Percentiles rank a stretch among this genome's conserved stretches.
Evolutionary conservation across 2,888 invertebrate species (phyloP).

Genomic region (Hololepta plana): DNA sequence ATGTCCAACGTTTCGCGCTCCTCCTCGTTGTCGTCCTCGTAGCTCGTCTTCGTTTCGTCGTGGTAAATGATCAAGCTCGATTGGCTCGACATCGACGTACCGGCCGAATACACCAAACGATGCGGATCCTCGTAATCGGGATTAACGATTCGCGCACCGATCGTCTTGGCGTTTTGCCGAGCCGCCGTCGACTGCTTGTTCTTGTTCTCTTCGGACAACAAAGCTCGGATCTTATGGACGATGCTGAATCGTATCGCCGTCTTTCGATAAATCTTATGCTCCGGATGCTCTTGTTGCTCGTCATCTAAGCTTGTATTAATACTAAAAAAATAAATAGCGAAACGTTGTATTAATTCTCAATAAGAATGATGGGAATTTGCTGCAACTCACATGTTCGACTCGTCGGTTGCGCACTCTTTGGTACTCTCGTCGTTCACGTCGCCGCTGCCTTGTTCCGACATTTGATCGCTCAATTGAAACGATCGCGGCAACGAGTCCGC

Average conservation of each 20-base stretch:
- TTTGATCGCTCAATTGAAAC: slow-evolving; percentile 45
- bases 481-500: slow-evolving; percentile 63
- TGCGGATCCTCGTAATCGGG: slow-evolving; percentile 74
- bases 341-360: no score
- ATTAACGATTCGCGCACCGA: slow-evolving; percentile 76
- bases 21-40: slow-evolving; percentile 8
- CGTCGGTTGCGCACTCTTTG: no score
- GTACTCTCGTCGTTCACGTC: slow-evolving; percentile 5
- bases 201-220: slow-evolving; percentile 23
- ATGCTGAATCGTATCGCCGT: slow-evolving; percentile 40
- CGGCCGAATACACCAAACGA: slow-evolving; percentile 30
- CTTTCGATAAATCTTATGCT: slow-evolving; percentile 62
- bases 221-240: slow-evolving; percentile 34
- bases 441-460: slow-evolving; percentile 22
- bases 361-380: no score
- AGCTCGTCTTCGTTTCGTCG: slow-evolving; percentile 9
- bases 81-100: slow-evolving; percentile 12
- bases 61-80: slow-evolving; percentile 11
- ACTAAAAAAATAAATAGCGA: no score
- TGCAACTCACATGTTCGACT: no score
- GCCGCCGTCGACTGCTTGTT: slow-evolving; percentile 35
- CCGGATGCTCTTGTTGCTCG: slow-evolving; percentile 40
- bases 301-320: neutral
- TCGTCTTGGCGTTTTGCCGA: slow-evolving; percentile 62
- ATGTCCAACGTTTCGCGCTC: slow-evolving; percentile 18